phyloP scores from a whole-genome alignment of 2,113 vertebrate species.

The Apistogramma diplotaenia region DNA sequence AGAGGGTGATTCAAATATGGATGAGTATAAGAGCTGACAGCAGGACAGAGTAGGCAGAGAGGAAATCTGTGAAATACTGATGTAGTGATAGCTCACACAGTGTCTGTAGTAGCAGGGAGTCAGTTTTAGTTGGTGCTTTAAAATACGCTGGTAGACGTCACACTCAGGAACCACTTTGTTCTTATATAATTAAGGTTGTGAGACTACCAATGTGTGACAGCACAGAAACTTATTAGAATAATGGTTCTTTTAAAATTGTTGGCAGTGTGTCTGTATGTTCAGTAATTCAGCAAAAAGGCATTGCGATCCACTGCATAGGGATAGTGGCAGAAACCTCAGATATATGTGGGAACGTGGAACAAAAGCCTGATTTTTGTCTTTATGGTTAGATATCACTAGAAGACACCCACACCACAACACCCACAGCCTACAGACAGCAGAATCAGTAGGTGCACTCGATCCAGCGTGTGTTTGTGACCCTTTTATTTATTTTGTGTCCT shows the following conservation, averaged over 20 bases:
- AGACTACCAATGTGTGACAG: background rate
- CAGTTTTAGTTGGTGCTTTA: background rate
- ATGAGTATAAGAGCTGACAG: constrained; percentile 28
- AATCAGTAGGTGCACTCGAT: background rate
- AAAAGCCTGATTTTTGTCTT: background rate
- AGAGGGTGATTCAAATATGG: constrained; percentile 38
- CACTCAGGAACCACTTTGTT: constrained; percentile 28
- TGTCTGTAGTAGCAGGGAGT: constrained; percentile 9
- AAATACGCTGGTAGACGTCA: background rate
- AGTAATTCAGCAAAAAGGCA: background rate
- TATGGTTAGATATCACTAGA: background rate
- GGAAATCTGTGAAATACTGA: constrained; percentile 49
- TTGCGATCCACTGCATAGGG: background rate
- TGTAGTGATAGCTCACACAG: constrained; percentile 42
- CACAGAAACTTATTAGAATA: background rate
- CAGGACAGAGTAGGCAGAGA: constrained; percentile 26
- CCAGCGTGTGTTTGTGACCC: background rate
- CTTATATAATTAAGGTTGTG: constrained; percentile 12
- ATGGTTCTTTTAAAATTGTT: background rate
- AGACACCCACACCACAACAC: background rate
- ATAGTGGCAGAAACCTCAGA: background rate
- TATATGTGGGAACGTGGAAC: background rate
- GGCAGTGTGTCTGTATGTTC: background rate
- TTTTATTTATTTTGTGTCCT: constrained; percentile 25
- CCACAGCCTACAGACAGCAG: background rate